These are phyloP conservation scores for Pammene fasciana DNA, from an alignment of 2,888 invertebrate species.

Conservation along the genomic window DNA sequence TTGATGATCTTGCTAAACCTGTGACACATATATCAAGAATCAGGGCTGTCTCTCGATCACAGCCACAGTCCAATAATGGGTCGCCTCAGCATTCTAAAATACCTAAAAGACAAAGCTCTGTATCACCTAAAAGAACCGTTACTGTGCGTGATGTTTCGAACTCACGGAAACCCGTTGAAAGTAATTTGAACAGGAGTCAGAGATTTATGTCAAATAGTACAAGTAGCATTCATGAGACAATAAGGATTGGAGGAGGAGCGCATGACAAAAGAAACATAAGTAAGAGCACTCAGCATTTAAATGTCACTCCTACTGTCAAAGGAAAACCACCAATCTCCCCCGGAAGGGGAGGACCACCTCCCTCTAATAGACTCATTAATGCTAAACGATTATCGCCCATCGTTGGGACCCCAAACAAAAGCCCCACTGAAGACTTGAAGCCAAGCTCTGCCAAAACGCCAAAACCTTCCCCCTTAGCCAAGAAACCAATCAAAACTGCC, in stretches of 20 bases:
- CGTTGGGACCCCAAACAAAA: slow-evolving; percentile 79
- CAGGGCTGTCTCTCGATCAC: slow-evolving; percentile 69
- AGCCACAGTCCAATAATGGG: slow-evolving; percentile 76
- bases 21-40: slow-evolving; percentile 69
- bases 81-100: slow-evolving; percentile 80
- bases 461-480: slow-evolving; percentile 62
- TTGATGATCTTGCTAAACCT: slow-evolving; percentile 61
- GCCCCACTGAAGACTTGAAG: slow-evolving; percentile 71
- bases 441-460: slow-evolving; percentile 64
- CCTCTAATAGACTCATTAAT: slow-evolving; percentile 73
- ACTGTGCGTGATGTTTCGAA: slow-evolving; percentile 53
- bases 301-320: slow-evolving; percentile 66
- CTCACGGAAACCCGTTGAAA: slow-evolving; percentile 58
- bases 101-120: slow-evolving; percentile 76
- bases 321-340: slow-evolving; percentile 80
- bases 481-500: slow-evolving; percentile 66
- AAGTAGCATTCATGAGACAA: slow-evolving; percentile 77
- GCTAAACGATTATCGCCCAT: slow-evolving; percentile 79
- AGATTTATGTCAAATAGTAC: slow-evolving; percentile 78
- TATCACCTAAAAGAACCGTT: slow-evolving; percentile 67
- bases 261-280: slow-evolving; percentile 71
- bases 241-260: slow-evolving; percentile 69
- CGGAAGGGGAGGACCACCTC: slow-evolving; percentile 75
- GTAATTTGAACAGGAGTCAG: slow-evolving; percentile 65
- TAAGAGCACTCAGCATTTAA: slow-evolving; percentile 74